phyloP scores from a whole-genome alignment of 2,113 vertebrate species.

The Lucifuga dentata region DNA sequence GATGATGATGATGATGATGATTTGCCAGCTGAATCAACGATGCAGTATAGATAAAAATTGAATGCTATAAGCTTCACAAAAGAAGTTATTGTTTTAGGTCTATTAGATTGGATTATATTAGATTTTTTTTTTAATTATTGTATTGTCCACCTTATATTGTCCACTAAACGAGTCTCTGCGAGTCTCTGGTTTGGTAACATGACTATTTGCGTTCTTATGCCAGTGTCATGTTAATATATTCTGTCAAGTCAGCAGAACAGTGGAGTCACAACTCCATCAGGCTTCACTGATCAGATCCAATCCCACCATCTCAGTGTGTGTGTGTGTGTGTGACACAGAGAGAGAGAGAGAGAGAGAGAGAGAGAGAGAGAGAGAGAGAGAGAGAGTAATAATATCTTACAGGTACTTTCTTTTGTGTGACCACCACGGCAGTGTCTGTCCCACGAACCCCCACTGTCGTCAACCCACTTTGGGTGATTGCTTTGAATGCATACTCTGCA shows the following conservation, averaged over 20 bases:
- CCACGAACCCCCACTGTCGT: conserved; percentile 83
- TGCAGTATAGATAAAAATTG: no score
- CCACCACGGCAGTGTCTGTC: conserved; percentile 75
- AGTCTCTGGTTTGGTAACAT: background rate
- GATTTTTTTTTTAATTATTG: no score
- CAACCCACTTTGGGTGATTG: conserved; percentile 78
- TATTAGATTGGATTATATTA: no score
- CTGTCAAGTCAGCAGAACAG: conserved; percentile 28
- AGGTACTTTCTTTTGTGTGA: conserved; percentile 86
- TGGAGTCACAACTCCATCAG: conserved; percentile 27
- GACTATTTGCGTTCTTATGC: background rate
- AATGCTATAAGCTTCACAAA: no score
- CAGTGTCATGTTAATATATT: background rate
- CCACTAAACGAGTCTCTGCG: background rate
- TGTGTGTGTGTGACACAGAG: conserved; percentile 1
- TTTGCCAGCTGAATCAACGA: no score
- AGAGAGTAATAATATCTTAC: conserved; percentile 62
- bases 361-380: conserved; percentile 20
- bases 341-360: conserved; percentile 17
- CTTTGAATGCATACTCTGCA: conserved; percentile 86
- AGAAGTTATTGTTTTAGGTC: no score
- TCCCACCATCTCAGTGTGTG: conserved; percentile 4
- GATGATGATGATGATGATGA: no score
- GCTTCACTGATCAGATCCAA: conserved; percentile 44
- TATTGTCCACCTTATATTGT: no score